Evolutionary conservation across 2,888 invertebrate species (phyloP).

Genomic region (Mythimna lalbum): DNA sequence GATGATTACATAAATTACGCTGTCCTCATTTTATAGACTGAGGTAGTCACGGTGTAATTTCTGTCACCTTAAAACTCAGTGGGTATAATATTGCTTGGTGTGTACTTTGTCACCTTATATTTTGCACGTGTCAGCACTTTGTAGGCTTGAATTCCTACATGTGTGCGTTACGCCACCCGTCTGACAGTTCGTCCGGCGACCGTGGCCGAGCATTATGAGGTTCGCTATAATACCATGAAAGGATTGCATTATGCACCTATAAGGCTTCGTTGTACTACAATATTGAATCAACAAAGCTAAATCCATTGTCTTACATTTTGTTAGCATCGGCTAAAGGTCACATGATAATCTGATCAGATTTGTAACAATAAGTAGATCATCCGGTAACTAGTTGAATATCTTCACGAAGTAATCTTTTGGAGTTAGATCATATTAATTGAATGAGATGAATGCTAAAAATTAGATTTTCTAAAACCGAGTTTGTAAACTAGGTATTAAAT

Average conservation of each 20-base stretch:
- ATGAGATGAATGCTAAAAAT: conserved; percentile 8
- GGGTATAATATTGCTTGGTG: neutral
- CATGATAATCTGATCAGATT: conserved; percentile 55
- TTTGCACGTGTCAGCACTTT: conserved; percentile 74
- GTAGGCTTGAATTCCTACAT: conserved; percentile 73
- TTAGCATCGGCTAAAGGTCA: conserved; percentile 62
- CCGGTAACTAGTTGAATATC: neutral
- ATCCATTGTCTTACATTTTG: conserved; percentile 68
- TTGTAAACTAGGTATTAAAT: conserved; percentile 24
- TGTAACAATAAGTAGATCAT: conserved; percentile 10
- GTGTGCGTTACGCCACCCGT: conserved; percentile 68
- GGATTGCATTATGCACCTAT: conserved; percentile 79
- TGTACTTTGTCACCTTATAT: conserved; percentile 42
- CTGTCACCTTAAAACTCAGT: conserved; percentile 10
- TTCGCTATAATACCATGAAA: conserved; percentile 78
- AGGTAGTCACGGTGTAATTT: neutral
- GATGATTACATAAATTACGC: conserved; percentile 23
- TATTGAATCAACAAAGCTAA: conserved; percentile 75
- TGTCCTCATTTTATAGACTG: conserved; percentile 3
- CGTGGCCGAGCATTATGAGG: conserved; percentile 77
- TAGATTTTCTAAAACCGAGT: conserved; percentile 24
- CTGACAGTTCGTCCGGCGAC: conserved; percentile 68
- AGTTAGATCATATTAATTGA: neutral
- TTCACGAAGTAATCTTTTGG: neutral
- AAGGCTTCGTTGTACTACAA: conserved; percentile 78